These are phyloP conservation scores for Caenorhabditis sulstoni DNA, from an alignment of 2,888 invertebrate genomes.

Conservation along the genomic window DNA sequence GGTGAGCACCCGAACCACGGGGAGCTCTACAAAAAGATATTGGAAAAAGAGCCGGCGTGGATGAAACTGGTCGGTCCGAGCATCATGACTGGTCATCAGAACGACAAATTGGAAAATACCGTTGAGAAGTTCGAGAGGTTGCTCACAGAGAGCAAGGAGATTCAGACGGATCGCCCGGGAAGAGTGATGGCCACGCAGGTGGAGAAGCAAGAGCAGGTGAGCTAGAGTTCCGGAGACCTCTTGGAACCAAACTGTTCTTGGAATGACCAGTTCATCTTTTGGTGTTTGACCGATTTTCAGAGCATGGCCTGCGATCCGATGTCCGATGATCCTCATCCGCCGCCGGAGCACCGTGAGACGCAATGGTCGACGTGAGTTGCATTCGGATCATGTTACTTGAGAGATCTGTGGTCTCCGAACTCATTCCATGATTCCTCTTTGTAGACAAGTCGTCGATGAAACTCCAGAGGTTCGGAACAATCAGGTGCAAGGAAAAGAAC, in stretches of 20 bases:
- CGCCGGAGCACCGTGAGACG: constrained; percentile 51
- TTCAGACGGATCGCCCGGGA: constrained; percentile 70
- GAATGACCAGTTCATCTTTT: too few species aligned
- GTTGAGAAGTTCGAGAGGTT: constrained; percentile 75
- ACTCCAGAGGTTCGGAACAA: constrained; percentile 12
- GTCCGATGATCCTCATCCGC: constrained; percentile 31
- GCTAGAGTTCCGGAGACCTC: not conserved
- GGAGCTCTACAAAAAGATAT: constrained; percentile 57
- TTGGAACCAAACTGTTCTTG: too few species aligned
- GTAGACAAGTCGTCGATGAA: constrained; percentile 44
- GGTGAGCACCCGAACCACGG: constrained; percentile 65
- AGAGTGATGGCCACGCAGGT: constrained; percentile 58
- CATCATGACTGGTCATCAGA: constrained; percentile 72
- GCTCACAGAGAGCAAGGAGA: constrained; percentile 72
- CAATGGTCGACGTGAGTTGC: constrained; percentile 57
- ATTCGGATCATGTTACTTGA: not conserved
- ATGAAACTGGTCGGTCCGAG: constrained; percentile 72
- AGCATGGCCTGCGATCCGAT: constrained; percentile 73
- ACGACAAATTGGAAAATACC: constrained; percentile 70
- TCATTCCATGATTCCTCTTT: constrained; percentile 1
- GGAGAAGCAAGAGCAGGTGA: constrained; percentile 57
- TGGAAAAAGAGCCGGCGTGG: constrained; percentile 73
- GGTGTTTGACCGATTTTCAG: constrained; percentile 40
- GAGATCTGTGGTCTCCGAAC: not conserved
- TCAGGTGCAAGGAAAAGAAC: not conserved